A percentile compares a stretch with the other conserved stretches of the same genome.
These are phyloP conservation scores for Diadema setosum DNA, from an alignment of 35 echinoderm and acorn worm genomes.

Conservation along the genomic window DNA sequence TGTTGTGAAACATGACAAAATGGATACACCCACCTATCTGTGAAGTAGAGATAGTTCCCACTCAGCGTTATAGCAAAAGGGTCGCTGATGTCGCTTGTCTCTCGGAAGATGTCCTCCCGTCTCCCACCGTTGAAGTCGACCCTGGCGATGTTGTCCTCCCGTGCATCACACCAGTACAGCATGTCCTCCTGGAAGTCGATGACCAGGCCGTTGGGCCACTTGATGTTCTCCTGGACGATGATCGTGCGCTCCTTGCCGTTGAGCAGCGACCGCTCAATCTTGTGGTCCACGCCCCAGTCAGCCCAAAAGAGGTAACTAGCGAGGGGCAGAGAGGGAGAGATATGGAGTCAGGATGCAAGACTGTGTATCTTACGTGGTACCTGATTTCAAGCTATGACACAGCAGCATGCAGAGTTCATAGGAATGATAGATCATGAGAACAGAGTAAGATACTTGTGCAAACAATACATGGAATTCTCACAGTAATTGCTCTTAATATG, in stretches of 20 bases:
- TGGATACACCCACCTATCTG: conserved; percentile 86
- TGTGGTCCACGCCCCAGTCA: conserved; percentile 35
- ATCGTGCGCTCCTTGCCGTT: conserved; percentile 42
- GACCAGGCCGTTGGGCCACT: conserved; percentile 74
- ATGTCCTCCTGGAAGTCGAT: conserved; percentile 39
- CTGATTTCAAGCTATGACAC: too few species aligned
- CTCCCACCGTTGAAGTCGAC: conserved; percentile 44
- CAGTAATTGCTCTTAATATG: too few species aligned
- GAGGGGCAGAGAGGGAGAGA: not conserved
- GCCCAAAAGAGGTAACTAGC: conserved; percentile 84
- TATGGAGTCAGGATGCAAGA: too few species aligned
- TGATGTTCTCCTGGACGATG: conserved; percentile 3
- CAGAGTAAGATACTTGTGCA: too few species aligned
- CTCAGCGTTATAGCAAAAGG: conserved; percentile 68
- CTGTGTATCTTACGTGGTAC: too few species aligned
- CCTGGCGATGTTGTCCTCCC: conserved; percentile 35
- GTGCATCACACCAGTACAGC: conserved; percentile 87
- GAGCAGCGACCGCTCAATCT: conserved; percentile 46
- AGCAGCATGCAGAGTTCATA: too few species aligned
- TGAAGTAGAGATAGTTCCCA: conserved; percentile 78
- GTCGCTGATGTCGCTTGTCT: not conserved
- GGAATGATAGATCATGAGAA: too few species aligned
- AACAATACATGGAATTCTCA: too few species aligned
- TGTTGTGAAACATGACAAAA: too few species aligned
- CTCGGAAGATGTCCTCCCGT: not conserved